Evolutionary conservation across 2,797 vertebrate genomes (phyloP).

Genomic region (Darevskia nairensis): DNA sequence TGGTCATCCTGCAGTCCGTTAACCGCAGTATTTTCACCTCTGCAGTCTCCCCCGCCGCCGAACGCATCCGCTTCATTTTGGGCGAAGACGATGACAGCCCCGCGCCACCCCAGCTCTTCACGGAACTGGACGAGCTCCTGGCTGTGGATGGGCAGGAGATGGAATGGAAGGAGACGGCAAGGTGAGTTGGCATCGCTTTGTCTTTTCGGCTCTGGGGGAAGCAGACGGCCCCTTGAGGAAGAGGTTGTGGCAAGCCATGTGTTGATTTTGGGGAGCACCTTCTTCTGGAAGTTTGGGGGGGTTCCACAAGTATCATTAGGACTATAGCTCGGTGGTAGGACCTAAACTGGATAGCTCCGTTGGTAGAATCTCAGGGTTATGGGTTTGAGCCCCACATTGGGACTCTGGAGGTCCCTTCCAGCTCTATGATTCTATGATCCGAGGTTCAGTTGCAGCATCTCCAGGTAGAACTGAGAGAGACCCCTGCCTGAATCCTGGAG

Average conservation of each 20-base stretch:
- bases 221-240: neutral
- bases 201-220: neutral
- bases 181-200: constrained; percentile 78
- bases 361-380: too few relatives aligned
- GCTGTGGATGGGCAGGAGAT: constrained; percentile 95
- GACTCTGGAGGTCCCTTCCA: too few relatives aligned
- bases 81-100: constrained; percentile 97
- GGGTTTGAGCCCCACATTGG: too few relatives aligned
- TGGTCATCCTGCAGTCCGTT: constrained; percentile 80
- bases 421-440: too few relatives aligned
- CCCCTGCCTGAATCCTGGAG: too few relatives aligned
- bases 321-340: too few relatives aligned
- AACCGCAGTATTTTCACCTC: constrained; percentile 93
- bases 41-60: constrained; percentile 94
- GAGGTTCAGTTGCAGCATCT: too few relatives aligned
- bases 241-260: neutral
- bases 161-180: constrained; percentile 99
- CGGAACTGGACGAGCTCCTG: constrained; percentile 95
- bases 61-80: constrained; percentile 96
- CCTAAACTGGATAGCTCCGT: too few relatives aligned
- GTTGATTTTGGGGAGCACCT: neutral
- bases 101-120: constrained; percentile 95
- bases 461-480: too few relatives aligned
- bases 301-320: neutral
- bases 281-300: neutral